phyloP scores from a whole-genome alignment of 1,140 invertebrate species.

The Danaus melanippus region DNA sequence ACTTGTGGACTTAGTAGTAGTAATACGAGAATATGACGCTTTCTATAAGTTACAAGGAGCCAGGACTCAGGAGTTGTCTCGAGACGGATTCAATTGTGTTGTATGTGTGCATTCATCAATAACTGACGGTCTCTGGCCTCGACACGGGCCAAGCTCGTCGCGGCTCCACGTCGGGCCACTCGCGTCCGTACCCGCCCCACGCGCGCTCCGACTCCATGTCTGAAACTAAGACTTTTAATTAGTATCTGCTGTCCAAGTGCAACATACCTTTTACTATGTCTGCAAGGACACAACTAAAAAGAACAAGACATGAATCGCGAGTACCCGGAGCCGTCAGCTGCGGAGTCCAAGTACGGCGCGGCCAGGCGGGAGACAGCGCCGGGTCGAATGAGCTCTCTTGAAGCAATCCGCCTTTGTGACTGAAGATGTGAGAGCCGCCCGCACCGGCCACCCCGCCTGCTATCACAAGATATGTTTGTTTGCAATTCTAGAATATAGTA shows the following conservation, averaged over 20 bases:
- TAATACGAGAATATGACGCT: no score
- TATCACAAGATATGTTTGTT: not conserved
- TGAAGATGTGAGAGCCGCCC: slow-evolving; percentile 53
- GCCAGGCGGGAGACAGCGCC: slow-evolving; percentile 34
- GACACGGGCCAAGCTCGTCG: slow-evolving; percentile 52
- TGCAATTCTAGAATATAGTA: no score
- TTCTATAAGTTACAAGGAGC: no score
- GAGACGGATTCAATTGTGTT: no score
- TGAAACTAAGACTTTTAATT: no score
- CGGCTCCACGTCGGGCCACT: slow-evolving; percentile 41
- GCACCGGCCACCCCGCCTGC: slow-evolving; percentile 10
- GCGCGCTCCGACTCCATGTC: slow-evolving; percentile 12
- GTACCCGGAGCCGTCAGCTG: slow-evolving; percentile 14
- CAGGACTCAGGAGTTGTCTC: no score
- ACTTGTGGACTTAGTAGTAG: no score
- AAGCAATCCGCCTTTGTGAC: slow-evolving; percentile 57
- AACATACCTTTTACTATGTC: no score
- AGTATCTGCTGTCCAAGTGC: no score
- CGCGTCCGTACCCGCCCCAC: slow-evolving; percentile 21
- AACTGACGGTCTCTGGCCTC: slow-evolving; percentile 13
- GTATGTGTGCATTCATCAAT: no score
- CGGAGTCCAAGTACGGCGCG: slow-evolving; percentile 35
- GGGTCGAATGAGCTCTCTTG: slow-evolving; percentile 39
- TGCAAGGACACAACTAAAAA: no score
- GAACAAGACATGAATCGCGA: not conserved